Evolutionary conservation across 2,797 vertebrate genomes (phyloP), one percentile per base, ranked within the genome.

Genomic region (Danio jaintianensis): DNA sequence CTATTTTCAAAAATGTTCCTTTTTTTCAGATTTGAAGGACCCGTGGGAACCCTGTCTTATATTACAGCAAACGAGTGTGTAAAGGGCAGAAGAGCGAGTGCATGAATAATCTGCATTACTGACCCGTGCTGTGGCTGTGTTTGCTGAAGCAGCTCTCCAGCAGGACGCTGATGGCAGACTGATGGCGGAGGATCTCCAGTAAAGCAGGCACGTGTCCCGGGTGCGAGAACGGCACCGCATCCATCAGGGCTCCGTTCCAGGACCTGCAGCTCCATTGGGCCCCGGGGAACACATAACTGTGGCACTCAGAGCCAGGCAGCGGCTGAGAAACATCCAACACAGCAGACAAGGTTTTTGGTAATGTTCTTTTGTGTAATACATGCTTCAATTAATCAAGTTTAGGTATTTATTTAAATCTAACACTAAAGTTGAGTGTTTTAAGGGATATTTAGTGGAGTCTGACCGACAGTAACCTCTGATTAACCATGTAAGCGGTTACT

Each of bases 171-270:
- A 91, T 86, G 29, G 83, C 87, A 63, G 93, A 88, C 88, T 96
- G 96, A 76, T 93, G 93, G 2, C 94, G 91, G 45, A 97, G 93
- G 84, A 95, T 75, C 78, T 94, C 90, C 90, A 96, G 89, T 15
- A 96, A 6, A 0, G 75, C 74, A 4, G 95, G 92, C 58, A 97
- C 89, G 0, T 94, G 94, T 22, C 92, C 88, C 0, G 94, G 94
- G 56, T 95, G 93, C 50, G 88, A 93, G 88, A 97, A 96, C 42
- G 94, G 94, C 82, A 97, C 81, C 6, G 88, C 89, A 81, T 83
- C 89, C 86, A 95, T 85, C 22, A 93, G 67, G 0, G 90, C 61
- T 36, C 90, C 95, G 63, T 72, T 84, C 72, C 88, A 86, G 7
- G 68, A 42, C 0, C 86, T 77, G 16, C 1, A 48, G 20, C 75